Base-by-base conservation (phyloP, 2,113 vertebrate species). In the Monopterus albus region DNA sequence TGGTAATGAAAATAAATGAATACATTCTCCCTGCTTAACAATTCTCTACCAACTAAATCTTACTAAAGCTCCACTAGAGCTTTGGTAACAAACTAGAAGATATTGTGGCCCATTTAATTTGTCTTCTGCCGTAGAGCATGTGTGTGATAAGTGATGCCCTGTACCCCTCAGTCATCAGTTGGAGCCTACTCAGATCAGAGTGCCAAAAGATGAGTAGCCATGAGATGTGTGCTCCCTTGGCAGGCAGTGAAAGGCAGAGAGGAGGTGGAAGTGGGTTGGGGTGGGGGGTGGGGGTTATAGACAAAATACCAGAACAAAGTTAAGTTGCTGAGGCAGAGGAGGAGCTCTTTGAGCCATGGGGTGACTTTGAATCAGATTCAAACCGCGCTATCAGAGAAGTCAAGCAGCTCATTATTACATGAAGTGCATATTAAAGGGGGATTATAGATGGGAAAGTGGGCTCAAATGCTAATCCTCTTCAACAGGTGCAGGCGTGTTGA, bases 381-480 rank as follows among this genome's bases (percentile, higher is more conserved):
- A 81, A 76, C 59, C 8, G 17, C n/a, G 74, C 59, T 53, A 75
- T 86, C 83, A 79, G 62, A 56, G 82, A 82, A 89, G 83, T 85
- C 85, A 84, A 85, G 82, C 62, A 75, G 76, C 68, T 81, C 79
- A 78, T 86, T 79, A 87, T 86, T 57, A 72, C 69, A 72, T 36
- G 68, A 58, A 80, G 81, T 84, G 81, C 75, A 86, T 86, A 86
- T 89, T 86, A 87, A 89, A 83, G 40, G 38, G 35, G 65, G 78
- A 87, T 90, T 88, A 82, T 23, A 33, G 42, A 65, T 31, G 63
- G 58, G 29, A 65, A 79, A 87, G 53, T 67, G 75, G 72, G 49
- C 70, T 86, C 52, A 64, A 64, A 69, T 81, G 78, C 59, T 87
- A 83, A 88, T 83, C 74, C 83, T 58, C 72, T 60, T 81, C 76